Base-by-base conservation (phyloP, 1,140 invertebrate species). In the Acromyrmex echinatior region DNA sequence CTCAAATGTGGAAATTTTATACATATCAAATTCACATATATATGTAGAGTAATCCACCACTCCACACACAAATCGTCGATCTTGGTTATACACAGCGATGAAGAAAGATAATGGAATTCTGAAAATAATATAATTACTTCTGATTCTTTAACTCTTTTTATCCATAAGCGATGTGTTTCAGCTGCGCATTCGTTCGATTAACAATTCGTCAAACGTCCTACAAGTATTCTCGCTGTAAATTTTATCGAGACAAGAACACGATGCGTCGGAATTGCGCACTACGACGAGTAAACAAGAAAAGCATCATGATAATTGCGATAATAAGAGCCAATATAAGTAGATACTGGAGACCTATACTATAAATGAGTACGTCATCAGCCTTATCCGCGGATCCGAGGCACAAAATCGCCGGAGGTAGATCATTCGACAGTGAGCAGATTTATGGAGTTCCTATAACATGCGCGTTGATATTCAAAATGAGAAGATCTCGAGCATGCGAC, bases 401-500 rank as follows among this genome's bases (percentile, higher is more conserved):
- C 21, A 87, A 90, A 90, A 88, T 73, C 68, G 60, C 70, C 60
- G 78, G 53, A 79, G 79, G 74, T 39, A 65, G 60, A 3, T 45
- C 84, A 62, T 88, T 88, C 87, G 87, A 90, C 89, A 49, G 65
- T 16, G 58, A 63, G 6, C 62, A 88, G 82, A 90, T 91, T 91
- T 90, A 91, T 91, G 68, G 74, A 49, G 56, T 84, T 88, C 56
- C 88, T 86, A 86, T 76, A 73, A 71, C 65, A 62, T 51, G 66
- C 31, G 78, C 31, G 74, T n/a, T 88, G 77, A 62, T 82, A 88
- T 88, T 87, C 88, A 73, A 90, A 90, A 90, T 78, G 78, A 73
- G 89, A 91, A 90, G 89, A 88, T 90, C 73, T 86, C 56, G 73
- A 82, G 74, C 89, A 90, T 65, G 78, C 49, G 87, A 91, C 88